A percentile compares a stretch with the other conserved stretches of the same genome.
Conservation (phyloP, 2,797 vertebrate species). For the Falco concolor region DNA sequence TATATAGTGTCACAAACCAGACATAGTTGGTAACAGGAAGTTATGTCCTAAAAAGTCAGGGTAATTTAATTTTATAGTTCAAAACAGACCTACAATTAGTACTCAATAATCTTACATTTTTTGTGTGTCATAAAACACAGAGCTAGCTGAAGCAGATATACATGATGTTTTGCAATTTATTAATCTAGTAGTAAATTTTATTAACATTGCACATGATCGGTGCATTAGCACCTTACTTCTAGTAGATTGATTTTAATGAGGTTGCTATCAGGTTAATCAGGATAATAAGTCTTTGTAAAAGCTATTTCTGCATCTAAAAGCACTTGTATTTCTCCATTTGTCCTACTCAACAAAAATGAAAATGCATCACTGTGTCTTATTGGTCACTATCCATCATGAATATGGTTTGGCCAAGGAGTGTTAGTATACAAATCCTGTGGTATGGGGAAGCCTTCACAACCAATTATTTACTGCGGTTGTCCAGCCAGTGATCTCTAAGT, state of each 20-base stretch:
- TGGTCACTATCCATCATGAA: background rate
- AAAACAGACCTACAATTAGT: background rate
- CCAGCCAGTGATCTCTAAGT: background rate
- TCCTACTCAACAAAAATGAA: background rate
- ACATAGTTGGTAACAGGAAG: background rate
- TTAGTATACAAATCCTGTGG: background rate
- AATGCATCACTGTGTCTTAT: background rate
- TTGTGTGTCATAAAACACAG: background rate
- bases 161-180: background rate
- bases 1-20: background rate
- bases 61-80: background rate
- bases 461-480: background rate
- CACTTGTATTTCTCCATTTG: background rate
- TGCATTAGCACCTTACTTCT: background rate
- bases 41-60: background rate
- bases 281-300: background rate
- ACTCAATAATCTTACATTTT: background rate
- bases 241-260: background rate
- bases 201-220: background rate
- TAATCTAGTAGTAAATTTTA: background rate
- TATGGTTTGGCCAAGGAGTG: background rate
- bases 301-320: background rate
- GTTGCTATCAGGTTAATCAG: background rate
- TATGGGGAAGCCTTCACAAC: background rate
- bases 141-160: background rate